A percentile compares a stretch with the other conserved stretches of the same genome.
Conservation (phyloP, 2,797 vertebrate genomes). For the Pipistrellus pygmaeus region DNA sequence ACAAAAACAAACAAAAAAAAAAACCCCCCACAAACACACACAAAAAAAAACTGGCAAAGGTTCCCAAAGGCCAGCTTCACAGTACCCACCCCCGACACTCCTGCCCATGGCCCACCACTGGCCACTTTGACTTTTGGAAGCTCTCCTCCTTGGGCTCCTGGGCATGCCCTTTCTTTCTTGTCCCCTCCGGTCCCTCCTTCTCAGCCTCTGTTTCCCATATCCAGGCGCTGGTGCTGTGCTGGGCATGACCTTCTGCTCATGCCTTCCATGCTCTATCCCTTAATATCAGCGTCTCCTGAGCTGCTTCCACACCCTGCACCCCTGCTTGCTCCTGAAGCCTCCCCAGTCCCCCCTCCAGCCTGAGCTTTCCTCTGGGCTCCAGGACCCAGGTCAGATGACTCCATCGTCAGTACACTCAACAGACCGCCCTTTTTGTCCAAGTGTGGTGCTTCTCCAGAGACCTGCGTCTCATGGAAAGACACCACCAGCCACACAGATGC, state of each 20-base stretch:
- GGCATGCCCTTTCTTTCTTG: neutral
- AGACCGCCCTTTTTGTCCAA: neutral
- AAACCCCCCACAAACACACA: neutral
- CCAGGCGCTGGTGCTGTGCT: neutral
- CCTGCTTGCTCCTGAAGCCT: neutral
- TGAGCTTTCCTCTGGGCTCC: neutral
- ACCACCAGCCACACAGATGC: neutral
- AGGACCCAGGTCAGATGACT: neutral
- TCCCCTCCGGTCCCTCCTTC: neutral
- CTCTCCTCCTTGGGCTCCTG: neutral
- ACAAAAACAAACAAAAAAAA: too few relatives aligned
- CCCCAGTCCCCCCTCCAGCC: neutral
- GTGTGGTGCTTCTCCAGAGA: neutral
- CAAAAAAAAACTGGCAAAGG: neutral
- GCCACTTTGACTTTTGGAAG: neutral
- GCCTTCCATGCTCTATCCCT: neutral
- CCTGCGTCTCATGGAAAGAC: neutral
- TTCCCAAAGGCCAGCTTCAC: neutral
- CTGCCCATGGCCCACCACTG: too few relatives aligned
- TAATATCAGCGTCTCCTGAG: neutral
- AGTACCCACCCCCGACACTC: too few relatives aligned
- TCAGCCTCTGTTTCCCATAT: neutral
- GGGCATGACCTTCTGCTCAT: neutral
- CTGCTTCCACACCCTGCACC: neutral
- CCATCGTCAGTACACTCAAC: neutral